phyloP scores from a whole-genome alignment of 2,888 invertebrate species.

The Anticlea derivata region DNA sequence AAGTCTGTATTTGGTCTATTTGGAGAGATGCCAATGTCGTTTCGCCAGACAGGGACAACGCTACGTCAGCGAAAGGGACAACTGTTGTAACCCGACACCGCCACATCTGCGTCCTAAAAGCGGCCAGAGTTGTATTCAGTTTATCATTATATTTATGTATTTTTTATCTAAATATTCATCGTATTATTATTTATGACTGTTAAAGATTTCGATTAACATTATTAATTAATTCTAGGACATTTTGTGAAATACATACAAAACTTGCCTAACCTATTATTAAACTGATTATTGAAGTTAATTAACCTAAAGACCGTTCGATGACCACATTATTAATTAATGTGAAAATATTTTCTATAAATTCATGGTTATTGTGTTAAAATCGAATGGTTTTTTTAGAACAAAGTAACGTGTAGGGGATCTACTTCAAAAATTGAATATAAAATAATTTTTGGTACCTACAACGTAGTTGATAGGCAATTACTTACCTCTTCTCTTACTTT shows the following conservation, averaged over 20 bases:
- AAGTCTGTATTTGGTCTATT: conserved; percentile 39
- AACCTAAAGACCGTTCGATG: too few relatives aligned
- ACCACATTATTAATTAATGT: too few relatives aligned
- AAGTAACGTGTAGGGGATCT: too few relatives aligned
- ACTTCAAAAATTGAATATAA: too few relatives aligned
- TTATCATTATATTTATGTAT: conserved; percentile 40
- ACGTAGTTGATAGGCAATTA: too few relatives aligned
- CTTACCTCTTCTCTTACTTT: too few relatives aligned
- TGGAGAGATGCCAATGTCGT: conserved; percentile 46
- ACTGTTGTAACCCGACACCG: conserved; percentile 66
- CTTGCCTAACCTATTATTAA: too few relatives aligned
- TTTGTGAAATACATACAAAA: too few relatives aligned
- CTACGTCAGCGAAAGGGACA: conserved; percentile 48
- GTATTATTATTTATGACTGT: conserved; percentile 8
- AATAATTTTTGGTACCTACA: too few relatives aligned
- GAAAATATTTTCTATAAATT: too few relatives aligned
- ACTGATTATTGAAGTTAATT: too few relatives aligned
- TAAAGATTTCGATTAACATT: conserved; percentile 6
- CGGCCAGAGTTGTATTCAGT: conserved; percentile 59
- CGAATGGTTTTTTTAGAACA: too few relatives aligned
- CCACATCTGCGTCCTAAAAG: conserved; percentile 78
- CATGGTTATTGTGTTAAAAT: conserved; percentile 1
- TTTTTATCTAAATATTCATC: conserved; percentile 27
- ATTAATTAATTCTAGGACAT: conserved; percentile 11
- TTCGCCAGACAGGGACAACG: conserved; percentile 45